These are phyloP conservation scores for Apodemia duryi DNA, from an alignment of 2,888 invertebrate genomes.

Conservation along the genomic window DNA sequence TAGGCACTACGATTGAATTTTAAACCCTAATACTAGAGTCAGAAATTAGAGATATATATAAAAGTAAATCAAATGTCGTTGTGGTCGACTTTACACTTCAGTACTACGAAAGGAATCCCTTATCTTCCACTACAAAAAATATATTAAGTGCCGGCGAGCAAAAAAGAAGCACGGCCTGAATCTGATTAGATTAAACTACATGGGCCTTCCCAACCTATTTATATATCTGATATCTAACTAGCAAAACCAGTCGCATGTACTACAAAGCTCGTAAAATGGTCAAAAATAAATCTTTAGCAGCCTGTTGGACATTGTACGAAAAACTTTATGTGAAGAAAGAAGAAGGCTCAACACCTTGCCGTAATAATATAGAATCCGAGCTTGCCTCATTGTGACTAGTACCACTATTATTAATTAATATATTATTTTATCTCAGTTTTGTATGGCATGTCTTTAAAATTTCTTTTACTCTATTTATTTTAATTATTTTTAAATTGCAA, in stretches of 20 bases:
- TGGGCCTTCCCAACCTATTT: background rate
- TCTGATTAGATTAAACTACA: background rate
- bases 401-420: background rate
- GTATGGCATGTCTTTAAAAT: background rate
- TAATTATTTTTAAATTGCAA: background rate
- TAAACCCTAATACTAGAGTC: no score
- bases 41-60: no score
- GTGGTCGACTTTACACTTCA: no score
- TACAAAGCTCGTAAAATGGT: background rate
- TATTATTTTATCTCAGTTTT: background rate
- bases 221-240: background rate
- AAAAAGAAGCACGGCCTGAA: background rate
- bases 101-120: no score
- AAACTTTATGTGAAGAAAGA: background rate
- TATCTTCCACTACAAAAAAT: background rate
- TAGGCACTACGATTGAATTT: no score
- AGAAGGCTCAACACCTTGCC: background rate
- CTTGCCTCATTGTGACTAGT: background rate
- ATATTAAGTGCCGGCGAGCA: background rate
- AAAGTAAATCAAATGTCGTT: no score
- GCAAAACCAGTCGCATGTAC: background rate
- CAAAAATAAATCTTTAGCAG: background rate
- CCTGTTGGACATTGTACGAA: background rate
- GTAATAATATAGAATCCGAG: background rate
- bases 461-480: background rate